A percentile compares a stretch with the other conserved stretches of the same genome.
These are phyloP conservation scores for Latrodectus geometricus DNA, from an alignment of 1,140 invertebrate species.

Conservation along the genomic window DNA sequence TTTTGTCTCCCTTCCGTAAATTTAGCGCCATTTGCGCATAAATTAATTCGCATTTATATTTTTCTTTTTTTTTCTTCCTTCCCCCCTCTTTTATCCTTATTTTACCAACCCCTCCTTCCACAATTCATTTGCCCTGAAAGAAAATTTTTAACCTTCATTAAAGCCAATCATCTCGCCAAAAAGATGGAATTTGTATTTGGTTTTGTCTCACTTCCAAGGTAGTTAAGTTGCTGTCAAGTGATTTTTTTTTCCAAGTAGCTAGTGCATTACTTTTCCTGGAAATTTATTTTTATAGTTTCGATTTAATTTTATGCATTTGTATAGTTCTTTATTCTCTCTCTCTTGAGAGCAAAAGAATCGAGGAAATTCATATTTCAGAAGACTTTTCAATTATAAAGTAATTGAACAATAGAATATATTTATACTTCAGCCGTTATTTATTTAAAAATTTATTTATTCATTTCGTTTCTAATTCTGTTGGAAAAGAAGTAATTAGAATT, in stretches of 20 bases:
- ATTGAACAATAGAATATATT: conserved; percentile 29
- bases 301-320: neutral
- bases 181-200: conserved; percentile 9
- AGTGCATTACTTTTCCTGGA: neutral
- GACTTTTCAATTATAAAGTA: conserved; percentile 43
- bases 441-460: neutral
- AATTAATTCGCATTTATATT: conserved; percentile 35
- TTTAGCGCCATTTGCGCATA: conserved; percentile 41
- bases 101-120: neutral
- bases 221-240: neutral
- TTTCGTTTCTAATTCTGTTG: neutral
- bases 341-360: conserved; percentile 7
- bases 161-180: neutral
- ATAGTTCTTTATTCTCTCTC: conserved; percentile 18
- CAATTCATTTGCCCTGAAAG: neutral
- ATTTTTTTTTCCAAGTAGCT: neutral
- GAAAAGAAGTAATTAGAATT: neutral
- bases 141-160: conserved; percentile 45
- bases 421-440: neutral
- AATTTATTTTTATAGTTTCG: neutral
- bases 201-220: neutral
- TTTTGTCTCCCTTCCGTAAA: conserved; percentile 10
- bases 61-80: too few species aligned
- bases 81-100: conserved; percentile 1
- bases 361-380: conserved; percentile 11